Evolutionary conservation across 53 echinoderm and acorn worm genomes (phyloP), one percentile per base, ranked within the genome.

Genomic region (Apostichopus leukothele): DNA sequence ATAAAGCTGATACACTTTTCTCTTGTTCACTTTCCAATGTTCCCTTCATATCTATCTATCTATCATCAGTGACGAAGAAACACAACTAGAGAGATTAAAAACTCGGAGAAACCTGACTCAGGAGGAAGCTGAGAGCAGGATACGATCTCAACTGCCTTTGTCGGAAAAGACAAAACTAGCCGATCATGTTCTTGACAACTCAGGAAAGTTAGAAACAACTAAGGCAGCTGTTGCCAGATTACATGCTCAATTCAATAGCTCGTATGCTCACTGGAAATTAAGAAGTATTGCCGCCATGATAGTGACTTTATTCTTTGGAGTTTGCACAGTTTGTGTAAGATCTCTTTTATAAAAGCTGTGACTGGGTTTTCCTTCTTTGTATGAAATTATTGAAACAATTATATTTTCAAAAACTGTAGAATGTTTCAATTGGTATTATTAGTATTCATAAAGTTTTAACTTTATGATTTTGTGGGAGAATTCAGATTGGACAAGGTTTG

Each of bases 121-220:
- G 60, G 95, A 95, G 67, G 97, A 89, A 18, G 97, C 97, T 51
- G 88, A 90, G 10, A 91, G 91, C n/a, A 90, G 97, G 52, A 95
- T 97, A 9, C 76, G 91, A 53, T 27, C 95, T 0, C 97, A 97
- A 81, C 91, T 97, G 90, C 92, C 95, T 0, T 78, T 97, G 55
- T 73, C 60, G 3, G 61, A 91, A 84, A 97, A 97, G 75, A 81
- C 90, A 75, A 88, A 92, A 75, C 87, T 90, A 13, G 97, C 97
- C 1, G 93, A 97, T 63, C 91, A 93, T 55, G 88, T 97, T 74
- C 93, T 97, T 11, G 95, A 97, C 53, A 97, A 97, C 53, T 90
- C 91, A 11, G 81, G 75, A 50, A 93, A 89, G 8, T 51, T 94
- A 50, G 92, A 90, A 1, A 85, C 88, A 27, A 97, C 97, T n/a